phyloP scores from a whole-genome alignment of 2,797 vertebrate genomes.

The Sus cebifrons region DNA sequence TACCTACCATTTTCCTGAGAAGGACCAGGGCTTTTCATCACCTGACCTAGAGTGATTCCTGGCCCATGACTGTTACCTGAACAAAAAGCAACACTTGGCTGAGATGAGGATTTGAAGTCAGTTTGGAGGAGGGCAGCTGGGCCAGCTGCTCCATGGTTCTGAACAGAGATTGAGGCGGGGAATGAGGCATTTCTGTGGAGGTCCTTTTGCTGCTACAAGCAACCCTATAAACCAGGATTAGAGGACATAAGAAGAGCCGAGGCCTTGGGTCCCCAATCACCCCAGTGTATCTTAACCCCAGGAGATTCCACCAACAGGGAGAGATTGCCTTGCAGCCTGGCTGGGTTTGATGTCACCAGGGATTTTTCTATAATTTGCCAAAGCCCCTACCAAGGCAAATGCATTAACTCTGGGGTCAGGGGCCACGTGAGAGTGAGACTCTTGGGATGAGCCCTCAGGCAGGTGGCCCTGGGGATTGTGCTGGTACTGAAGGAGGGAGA shows the following conservation, averaged over 20 bases:
- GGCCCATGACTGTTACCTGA: neutral
- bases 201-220: too few species aligned
- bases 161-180: neutral
- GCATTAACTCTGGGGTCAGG: neutral
- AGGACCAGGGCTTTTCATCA: neutral
- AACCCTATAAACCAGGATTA: fast-evolving
- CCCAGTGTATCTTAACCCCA: fast-evolving
- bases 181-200: neutral
- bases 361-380: fast-evolving
- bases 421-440: neutral
- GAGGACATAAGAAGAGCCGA: neutral
- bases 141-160: neutral
- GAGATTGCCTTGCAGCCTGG: neutral
- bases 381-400: neutral
- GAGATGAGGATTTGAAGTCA: neutral
- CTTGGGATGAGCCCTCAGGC: fast-evolving
- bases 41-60: too few species aligned
- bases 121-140: neutral
- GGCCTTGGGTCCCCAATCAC: neutral
- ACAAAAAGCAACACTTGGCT: too few species aligned
- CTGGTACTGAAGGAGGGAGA: fast-evolving
- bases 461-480: fast-evolving
- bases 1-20: neutral
- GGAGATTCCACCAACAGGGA: too few species aligned
- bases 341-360: neutral